Evolutionary conservation across 64 coral and sea anemone genomes (phyloP), one percentile per base, ranked within the genome.

Genomic region (Catalaphyllia jardinei): DNA sequence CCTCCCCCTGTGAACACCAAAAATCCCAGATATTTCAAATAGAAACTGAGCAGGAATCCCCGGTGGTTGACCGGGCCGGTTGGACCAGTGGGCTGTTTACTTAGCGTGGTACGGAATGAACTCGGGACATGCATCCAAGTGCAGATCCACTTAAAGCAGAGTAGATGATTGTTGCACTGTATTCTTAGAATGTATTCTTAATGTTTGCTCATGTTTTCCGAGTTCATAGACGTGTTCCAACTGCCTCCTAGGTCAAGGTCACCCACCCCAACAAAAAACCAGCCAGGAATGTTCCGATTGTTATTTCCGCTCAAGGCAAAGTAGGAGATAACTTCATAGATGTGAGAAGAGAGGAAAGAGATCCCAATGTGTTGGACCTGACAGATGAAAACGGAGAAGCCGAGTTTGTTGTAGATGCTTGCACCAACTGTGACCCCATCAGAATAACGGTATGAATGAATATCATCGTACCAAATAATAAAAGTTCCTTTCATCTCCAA

Each of bases 351-450:
- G 19, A 27, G 29, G 83, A 80, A 17, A 62, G 73, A 25, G 83
- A 71, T 4, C 51, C 29, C n/a, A 67, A 79, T 19, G 1, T 1
- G 62, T 60, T 27, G 64, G 94, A 88, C 60, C 20, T 72, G 35
- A 87, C 91, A 2, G 77, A 84, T 67, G 18, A 46, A 20, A 27
- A 19, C 0, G 89, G 94, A 17, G 62, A 96, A 59, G 94, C 78
- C 27, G 86, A 86, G 14, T 96, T 96, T 86, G 90, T 92, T 39
- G 67, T 96, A 8, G 94, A 96, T 78, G 78, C 91, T 31, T 85
- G 81, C 50, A 67, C 62, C 71, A 50, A 52, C 9, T 85, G 81
- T n/a, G 81, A 69, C 0, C 35, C 35, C 19, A 85, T 85, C n/a
- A 19, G 12, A 10, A 85, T 85, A 51, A 22, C 65, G 63, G 81